Conservation (phyloP, 2,113 vertebrate genomes). For the Tichodroma muraria region DNA sequence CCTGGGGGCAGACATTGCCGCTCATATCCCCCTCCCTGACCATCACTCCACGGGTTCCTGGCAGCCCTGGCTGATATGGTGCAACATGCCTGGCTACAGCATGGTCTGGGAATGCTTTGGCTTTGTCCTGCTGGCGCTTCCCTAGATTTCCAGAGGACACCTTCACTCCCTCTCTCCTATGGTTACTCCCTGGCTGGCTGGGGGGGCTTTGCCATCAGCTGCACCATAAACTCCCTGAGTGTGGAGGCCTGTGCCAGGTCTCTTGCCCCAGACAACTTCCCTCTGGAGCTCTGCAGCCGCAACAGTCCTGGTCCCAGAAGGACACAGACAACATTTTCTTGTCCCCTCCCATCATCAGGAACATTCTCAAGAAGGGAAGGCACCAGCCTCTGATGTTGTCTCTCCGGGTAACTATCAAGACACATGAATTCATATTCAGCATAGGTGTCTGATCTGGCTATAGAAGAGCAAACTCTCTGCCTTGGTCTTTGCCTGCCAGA, state of each 20-base stretch:
- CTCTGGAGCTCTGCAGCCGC: background rate
- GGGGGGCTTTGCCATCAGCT: background rate
- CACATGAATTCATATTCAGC: background rate
- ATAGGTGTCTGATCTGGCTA: rapidly evolving
- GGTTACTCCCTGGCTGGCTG: background rate
- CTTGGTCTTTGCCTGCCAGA: rapidly evolving
- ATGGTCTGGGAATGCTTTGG: background rate
- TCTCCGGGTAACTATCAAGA: background rate
- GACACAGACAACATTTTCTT: background rate
- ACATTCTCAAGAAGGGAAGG: background rate
- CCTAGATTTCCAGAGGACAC: background rate
- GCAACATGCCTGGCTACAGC: background rate
- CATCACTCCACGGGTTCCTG: rapidly evolving
- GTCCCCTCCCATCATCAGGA: background rate
- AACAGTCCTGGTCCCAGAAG: too few relatives aligned
- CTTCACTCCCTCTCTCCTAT: background rate
- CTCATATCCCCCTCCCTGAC: rapidly evolving
- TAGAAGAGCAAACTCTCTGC: background rate
- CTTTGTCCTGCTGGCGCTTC: background rate
- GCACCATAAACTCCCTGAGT: background rate
- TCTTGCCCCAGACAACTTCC: background rate
- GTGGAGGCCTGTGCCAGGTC: background rate
- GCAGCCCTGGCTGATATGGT: background rate
- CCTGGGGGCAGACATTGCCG: too few relatives aligned
- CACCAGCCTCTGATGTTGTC: background rate